Conservation (phyloP, 2,888 invertebrate genomes). For the Drosophila paramelanica region DNA sequence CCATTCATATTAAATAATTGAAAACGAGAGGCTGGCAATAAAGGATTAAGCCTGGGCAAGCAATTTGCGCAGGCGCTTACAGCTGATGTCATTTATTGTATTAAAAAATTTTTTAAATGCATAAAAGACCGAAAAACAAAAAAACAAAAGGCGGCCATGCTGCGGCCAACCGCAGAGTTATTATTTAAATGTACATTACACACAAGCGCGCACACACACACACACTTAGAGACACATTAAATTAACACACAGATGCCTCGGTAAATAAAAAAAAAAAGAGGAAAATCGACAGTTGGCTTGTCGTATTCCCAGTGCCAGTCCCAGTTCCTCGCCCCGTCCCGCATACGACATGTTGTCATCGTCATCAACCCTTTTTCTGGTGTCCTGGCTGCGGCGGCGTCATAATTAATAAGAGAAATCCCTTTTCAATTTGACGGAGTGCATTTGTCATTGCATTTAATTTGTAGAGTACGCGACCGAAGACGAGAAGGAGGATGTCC, state of each 20-base stretch:
- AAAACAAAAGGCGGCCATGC: slow-evolving; percentile 75
- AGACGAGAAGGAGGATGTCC: slow-evolving; percentile 56
- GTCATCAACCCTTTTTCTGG: slow-evolving; percentile 66
- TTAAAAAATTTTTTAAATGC: slow-evolving; percentile 40
- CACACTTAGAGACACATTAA: slow-evolving; percentile 19
- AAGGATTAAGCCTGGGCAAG: slow-evolving; percentile 67
- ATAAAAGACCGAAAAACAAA: slow-evolving; percentile 48
- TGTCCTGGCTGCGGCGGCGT: slow-evolving; percentile 71
- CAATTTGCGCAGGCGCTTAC: slow-evolving; percentile 79
- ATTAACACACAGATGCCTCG: slow-evolving; percentile 56
- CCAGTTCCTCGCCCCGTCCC: slow-evolving; percentile 18
- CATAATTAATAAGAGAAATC: slow-evolving; percentile 83
- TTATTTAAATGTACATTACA: slow-evolving; percentile 80
- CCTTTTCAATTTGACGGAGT: slow-evolving; percentile 83
- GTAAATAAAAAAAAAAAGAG: slow-evolving; percentile 17
- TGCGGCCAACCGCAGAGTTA: slow-evolving; percentile 78
- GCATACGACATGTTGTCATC: slow-evolving; percentile 72
- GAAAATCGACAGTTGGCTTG: slow-evolving; percentile 75
- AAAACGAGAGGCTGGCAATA: slow-evolving; percentile 43
- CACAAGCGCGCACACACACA: slow-evolving; percentile 38
- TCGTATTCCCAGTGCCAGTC: slow-evolving; percentile 37
- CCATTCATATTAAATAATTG: slow-evolving; percentile 59
- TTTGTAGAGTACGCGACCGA: slow-evolving; percentile 67
- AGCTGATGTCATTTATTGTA: slow-evolving; percentile 66
- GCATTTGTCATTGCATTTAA: slow-evolving; percentile 81